Evolutionary conservation across 2,113 vertebrate species (phyloP).

Genomic region (Tupaia chinensis): DNA sequence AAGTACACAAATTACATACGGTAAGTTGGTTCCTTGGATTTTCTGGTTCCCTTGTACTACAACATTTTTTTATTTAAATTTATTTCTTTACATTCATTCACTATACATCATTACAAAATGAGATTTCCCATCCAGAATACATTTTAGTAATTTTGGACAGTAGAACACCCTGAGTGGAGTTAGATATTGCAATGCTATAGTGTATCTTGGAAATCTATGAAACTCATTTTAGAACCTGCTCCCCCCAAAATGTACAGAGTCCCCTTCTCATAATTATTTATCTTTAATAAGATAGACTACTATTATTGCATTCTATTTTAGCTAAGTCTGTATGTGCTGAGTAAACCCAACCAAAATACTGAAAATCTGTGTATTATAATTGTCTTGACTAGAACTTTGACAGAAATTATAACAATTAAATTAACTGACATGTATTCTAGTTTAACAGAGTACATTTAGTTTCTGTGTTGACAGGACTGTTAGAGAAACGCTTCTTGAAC

Average conservation of each 20-base stretch:
- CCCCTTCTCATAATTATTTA: background rate
- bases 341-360: background rate
- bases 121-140: no score
- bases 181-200: no score
- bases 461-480: background rate
- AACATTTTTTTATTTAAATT: no score
- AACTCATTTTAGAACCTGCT: background rate
- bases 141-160: no score
- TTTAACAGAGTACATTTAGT: background rate
- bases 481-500: background rate
- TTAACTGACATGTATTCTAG: background rate
- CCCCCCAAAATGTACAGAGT: background rate
- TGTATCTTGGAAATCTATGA: no score
- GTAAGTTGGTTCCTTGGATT: no score
- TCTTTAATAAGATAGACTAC: background rate
- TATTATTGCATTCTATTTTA: conserved; percentile 26
- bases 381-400: background rate
- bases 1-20: no score
- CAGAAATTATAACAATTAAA: background rate
- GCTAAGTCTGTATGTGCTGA: background rate
- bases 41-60: no score
- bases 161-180: no score
- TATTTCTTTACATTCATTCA: no score
- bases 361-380: background rate
- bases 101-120: no score